Conservation (phyloP, 1,140 invertebrate species). For the Archegozetes longisetosus region DNA sequence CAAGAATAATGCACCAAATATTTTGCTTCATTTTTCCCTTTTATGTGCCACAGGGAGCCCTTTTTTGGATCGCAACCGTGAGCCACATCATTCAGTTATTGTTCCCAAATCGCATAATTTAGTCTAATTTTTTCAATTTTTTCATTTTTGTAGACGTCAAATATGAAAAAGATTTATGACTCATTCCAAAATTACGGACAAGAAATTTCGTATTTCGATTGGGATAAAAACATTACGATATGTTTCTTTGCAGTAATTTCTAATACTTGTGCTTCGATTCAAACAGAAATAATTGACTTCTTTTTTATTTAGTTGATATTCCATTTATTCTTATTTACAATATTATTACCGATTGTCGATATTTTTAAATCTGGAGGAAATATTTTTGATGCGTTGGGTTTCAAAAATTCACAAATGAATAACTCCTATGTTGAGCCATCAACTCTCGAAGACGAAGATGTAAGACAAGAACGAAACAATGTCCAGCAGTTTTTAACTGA, state of each 20-base stretch:
- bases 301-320: not conserved
- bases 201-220: not conserved
- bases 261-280: not conserved
- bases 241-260: not conserved
- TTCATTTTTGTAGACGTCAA: not conserved
- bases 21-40: not conserved
- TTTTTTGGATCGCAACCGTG: not conserved
- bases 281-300: too few species aligned
- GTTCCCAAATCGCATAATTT: not conserved
- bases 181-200: not conserved
- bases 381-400: not conserved
- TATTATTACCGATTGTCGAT: not conserved
- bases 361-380: not conserved
- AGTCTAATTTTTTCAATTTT: not conserved
- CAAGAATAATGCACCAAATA: not conserved
- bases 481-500: not conserved
- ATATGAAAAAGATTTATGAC: not conserved
- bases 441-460: not conserved
- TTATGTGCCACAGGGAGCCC: not conserved
- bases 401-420: not conserved
- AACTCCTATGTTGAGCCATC: not conserved
- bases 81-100: not conserved
- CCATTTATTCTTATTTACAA: not conserved
- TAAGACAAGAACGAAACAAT: not conserved
- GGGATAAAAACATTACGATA: not conserved